A percentile compares a stretch with the other conserved stretches of the same genome.
These are phyloP conservation scores for Novumbra hubbsi DNA, from an alignment of 2,797 vertebrate genomes.

Conservation along the genomic window DNA sequence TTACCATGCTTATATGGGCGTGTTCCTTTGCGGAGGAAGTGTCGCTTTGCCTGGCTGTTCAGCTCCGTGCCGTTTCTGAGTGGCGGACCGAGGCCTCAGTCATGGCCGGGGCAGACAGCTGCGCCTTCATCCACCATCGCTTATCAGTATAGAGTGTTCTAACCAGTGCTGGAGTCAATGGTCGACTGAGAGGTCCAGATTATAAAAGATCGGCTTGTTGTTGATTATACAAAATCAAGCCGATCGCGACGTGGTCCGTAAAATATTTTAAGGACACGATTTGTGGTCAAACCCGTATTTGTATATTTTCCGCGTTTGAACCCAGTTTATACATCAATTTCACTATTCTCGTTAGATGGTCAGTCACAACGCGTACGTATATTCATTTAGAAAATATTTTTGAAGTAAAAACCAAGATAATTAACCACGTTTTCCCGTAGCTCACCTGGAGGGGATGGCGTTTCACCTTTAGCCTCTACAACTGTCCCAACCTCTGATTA, in stretches of 20 bases:
- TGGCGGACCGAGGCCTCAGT: not conserved
- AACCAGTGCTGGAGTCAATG: not conserved
- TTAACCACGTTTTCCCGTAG: conserved; percentile 37
- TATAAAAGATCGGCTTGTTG: not conserved
- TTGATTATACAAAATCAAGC: not conserved
- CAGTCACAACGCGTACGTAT: conserved; percentile 39
- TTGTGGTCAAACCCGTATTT: not conserved
- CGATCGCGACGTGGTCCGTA: not conserved
- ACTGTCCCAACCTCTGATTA: conserved; percentile 60
- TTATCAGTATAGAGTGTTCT: not conserved
- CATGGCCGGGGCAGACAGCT: not conserved
- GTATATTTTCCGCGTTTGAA: not conserved
- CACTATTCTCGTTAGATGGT: not conserved
- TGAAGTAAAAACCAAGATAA: conserved; percentile 28
- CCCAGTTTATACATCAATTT: not conserved
- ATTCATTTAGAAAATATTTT: conserved; percentile 37
- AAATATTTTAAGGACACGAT: not conserved
- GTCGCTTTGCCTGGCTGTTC: not conserved
- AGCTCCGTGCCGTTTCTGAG: not conserved
- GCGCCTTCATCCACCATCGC: not conserved
- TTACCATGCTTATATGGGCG: not conserved
- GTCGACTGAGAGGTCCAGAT: not conserved
- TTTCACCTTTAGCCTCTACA: conserved; percentile 55
- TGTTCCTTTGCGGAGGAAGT: not conserved
- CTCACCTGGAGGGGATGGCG: conserved; percentile 51